Conservation (phyloP, 2,888 invertebrate genomes). For the Esperia sulphurella region DNA sequence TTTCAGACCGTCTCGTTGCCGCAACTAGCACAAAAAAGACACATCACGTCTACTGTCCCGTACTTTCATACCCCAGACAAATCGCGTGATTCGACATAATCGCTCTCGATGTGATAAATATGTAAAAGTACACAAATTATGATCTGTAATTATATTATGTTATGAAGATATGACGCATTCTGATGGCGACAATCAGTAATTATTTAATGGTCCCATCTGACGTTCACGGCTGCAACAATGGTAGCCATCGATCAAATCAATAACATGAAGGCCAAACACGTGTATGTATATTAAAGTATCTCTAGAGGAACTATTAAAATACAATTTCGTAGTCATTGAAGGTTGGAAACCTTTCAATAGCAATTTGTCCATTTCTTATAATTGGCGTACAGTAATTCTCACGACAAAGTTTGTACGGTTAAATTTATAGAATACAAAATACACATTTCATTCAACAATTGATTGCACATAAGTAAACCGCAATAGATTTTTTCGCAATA, state of each 20-base stretch:
- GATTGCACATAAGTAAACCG: not conserved
- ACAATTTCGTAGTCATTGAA: conserved; percentile 27
- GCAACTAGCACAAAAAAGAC: conserved; percentile 18
- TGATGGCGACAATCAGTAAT: conserved; percentile 10
- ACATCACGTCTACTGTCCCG: conserved; percentile 27
- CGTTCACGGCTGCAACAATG: conserved; percentile 25
- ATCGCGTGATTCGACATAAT: conserved; percentile 4
- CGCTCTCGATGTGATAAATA: not conserved
- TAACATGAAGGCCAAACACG: conserved; percentile 29
- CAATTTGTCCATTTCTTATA: conserved; percentile 46
- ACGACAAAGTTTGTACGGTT: conserved; percentile 36
- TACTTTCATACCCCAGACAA: conserved; percentile 16
- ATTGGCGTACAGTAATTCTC: conserved; percentile 37
- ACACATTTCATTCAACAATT: not conserved
- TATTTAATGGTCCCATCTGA: conserved; percentile 24
- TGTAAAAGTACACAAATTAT: conserved; percentile 3
- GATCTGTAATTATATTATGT: not conserved
- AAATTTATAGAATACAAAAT: not conserved
- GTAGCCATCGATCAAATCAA: conserved; percentile 24
- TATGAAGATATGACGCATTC: not conserved
- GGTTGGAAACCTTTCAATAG: conserved; percentile 51
- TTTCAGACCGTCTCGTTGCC: conserved; percentile 17
- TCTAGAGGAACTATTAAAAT: conserved; percentile 22
- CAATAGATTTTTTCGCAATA: not conserved
- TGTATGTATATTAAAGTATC: conserved; percentile 24